Evolutionary conservation across 2,797 vertebrate species (phyloP).

Genomic region (Anabacerthia variegaticeps): DNA sequence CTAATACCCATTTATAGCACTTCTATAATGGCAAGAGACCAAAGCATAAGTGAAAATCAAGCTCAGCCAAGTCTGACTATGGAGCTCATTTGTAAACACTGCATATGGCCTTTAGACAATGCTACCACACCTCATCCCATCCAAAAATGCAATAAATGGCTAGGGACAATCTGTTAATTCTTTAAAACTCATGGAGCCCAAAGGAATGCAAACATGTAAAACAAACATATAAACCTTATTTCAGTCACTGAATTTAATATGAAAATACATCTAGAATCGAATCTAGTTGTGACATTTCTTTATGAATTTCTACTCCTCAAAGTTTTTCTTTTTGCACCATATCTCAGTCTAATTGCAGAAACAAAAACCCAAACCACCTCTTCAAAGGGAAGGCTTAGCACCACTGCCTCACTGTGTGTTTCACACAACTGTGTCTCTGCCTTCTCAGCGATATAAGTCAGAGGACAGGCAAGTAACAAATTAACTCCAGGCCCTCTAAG

Average conservation of each 20-base stretch:
- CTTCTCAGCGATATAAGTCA: rapidly evolving
- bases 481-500: background rate
- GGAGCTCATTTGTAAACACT: background rate
- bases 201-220: background rate
- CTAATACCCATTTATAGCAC: background rate
- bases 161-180: background rate
- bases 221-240: background rate
- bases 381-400: background rate
- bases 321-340: background rate
- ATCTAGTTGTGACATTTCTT: background rate
- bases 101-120: background rate
- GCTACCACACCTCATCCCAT: background rate
- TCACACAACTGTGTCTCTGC: background rate
- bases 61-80: background rate
- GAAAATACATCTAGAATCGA: background rate
- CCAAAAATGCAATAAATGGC: background rate
- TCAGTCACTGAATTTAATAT: background rate
- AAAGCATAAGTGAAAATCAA: background rate
- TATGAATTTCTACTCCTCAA: background rate
- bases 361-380: background rate
- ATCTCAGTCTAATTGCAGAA: background rate
- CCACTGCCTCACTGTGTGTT: background rate
- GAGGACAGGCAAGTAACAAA: background rate
- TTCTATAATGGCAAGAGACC: background rate
- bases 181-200: background rate